Percentiles rank a stretch among this genome's conserved stretches.
Conservation (phyloP, 2,797 vertebrate genomes). For the Coranthus polyacanthus region DNA sequence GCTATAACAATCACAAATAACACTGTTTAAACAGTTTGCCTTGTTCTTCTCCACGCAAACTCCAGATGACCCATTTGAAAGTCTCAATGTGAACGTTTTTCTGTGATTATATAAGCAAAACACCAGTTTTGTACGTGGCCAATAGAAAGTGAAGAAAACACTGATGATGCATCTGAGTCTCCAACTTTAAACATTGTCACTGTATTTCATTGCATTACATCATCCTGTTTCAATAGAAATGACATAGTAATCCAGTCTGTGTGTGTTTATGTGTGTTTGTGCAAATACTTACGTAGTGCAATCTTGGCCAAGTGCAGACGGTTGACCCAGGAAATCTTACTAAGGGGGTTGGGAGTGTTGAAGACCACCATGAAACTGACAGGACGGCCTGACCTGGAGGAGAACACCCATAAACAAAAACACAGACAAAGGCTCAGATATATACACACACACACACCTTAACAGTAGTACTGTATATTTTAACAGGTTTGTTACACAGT, state of each 20-base stretch:
- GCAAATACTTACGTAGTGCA: constrained; percentile 85
- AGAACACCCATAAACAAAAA: constrained; percentile 23
- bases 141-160: constrained; percentile 43
- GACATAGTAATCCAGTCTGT: constrained; percentile 43
- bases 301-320: constrained; percentile 94
- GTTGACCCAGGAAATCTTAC: constrained; percentile 98
- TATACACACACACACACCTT: constrained; percentile 9
- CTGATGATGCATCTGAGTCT: constrained; percentile 41
- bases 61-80: constrained; percentile 34
- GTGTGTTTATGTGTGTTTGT: constrained; percentile 10
- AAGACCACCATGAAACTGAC: constrained; percentile 97
- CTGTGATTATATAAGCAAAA: constrained; percentile 42
- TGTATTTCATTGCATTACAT: constrained; percentile 70
- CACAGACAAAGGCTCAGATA: constrained; percentile 10
- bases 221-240: constrained; percentile 64
- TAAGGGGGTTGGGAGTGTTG: constrained; percentile 94
- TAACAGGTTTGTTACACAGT: background rate
- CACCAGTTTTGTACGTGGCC: constrained; percentile 33
- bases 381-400: constrained; percentile 91
- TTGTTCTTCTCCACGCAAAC: constrained; percentile 28
- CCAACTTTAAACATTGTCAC: constrained; percentile 46
- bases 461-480: background rate
- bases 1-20: no score
- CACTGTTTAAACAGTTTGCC: constrained; percentile 21
- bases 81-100: background rate